Percentiles rank a stretch among this genome's conserved stretches.
These are phyloP conservation scores for Pyralis farinalis DNA, from an alignment of 2,888 invertebrate genomes.

Conservation along the genomic window DNA sequence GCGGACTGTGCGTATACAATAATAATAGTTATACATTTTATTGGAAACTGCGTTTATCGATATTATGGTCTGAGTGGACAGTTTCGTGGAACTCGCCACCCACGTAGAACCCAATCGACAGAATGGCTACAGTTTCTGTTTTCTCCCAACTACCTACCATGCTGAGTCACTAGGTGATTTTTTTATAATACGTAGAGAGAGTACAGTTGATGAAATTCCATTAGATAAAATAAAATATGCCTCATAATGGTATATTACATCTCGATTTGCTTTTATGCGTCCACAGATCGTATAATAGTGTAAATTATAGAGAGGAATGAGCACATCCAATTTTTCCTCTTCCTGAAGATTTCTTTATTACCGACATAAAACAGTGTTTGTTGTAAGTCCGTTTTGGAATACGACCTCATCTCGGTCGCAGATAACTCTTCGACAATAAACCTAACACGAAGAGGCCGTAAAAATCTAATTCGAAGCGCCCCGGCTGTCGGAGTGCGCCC, in stretches of 20 bases:
- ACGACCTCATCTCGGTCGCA: constrained; percentile 73
- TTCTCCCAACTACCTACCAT: neutral
- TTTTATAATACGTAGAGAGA: constrained; percentile 28
- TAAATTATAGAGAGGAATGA: constrained; percentile 11
- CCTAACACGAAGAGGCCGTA: constrained; percentile 78
- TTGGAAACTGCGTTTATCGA: constrained; percentile 49
- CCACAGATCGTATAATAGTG: too few species aligned
- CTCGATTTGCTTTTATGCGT: too few species aligned
- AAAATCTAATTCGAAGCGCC: constrained; percentile 73
- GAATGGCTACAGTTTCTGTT: constrained; percentile 10
- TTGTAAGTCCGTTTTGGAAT: constrained; percentile 74
- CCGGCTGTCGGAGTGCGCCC: constrained; percentile 14
- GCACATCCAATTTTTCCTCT: constrained; percentile 32
- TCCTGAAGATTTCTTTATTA: constrained; percentile 56
- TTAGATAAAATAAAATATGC: too few species aligned
- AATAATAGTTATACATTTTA: constrained; percentile 32
- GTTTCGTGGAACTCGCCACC: constrained; percentile 72
- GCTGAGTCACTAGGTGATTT: constrained; percentile 26
- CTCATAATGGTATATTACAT: too few species aligned
- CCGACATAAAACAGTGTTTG: constrained; percentile 70
- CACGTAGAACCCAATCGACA: constrained; percentile 46
- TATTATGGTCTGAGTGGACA: constrained; percentile 49
- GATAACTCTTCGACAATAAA: constrained; percentile 74
- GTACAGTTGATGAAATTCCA: too few species aligned
- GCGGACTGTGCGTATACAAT: constrained; percentile 23